A percentile compares a stretch with the other conserved stretches of the same genome.
Conservation (phyloP, 2,797 vertebrate species). For the Peromyscus melanophrys region DNA sequence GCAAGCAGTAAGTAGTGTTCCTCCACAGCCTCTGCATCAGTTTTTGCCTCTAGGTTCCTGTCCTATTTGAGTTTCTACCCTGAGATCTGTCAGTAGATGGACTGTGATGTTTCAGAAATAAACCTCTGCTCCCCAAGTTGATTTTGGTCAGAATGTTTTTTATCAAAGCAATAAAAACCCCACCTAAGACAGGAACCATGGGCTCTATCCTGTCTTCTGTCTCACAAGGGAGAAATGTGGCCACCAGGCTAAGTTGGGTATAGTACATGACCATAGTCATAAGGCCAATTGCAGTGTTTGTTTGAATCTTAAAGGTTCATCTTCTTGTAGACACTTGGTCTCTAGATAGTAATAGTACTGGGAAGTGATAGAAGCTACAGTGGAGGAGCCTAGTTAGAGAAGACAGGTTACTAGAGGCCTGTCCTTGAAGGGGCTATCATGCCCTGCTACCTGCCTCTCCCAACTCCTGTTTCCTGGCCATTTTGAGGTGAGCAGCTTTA, state of each 20-base stretch:
- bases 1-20: background rate
- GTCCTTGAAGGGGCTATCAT: background rate
- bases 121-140: background rate
- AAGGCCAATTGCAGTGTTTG: background rate
- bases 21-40: background rate
- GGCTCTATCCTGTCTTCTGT: background rate
- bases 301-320: background rate
- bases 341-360: background rate
- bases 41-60: background rate
- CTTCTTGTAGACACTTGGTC: background rate
- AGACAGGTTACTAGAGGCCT: background rate
- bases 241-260: too few species aligned
- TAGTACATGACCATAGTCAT: rapidly evolving
- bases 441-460: background rate
- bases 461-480: background rate
- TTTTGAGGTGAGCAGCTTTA: background rate
- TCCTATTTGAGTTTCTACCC: background rate
- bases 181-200: background rate
- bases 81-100: background rate
- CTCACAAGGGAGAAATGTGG: background rate
- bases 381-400: background rate
- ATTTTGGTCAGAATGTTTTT: background rate
- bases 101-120: background rate
- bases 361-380: background rate
- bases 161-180: background rate